A percentile compares a stretch with the other conserved stretches of the same genome.
Evolutionary conservation across 2,113 vertebrate genomes (phyloP).

Genomic region (Morone chrysops): DNA sequence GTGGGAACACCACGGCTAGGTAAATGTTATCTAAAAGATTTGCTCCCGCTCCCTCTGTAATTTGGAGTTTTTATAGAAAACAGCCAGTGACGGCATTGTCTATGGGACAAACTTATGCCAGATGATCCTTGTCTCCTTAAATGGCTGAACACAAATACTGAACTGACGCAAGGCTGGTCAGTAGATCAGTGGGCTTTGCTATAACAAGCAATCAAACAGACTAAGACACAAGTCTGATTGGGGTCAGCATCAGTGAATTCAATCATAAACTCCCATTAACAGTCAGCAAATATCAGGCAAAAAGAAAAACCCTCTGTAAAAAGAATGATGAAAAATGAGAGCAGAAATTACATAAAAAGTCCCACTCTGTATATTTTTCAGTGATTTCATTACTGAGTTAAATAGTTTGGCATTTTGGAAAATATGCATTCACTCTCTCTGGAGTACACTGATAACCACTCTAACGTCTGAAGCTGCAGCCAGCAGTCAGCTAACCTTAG

Average conservation of each 20-base stretch:
- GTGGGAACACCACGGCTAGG: constrained; percentile 21
- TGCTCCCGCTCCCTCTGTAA: constrained; percentile 2
- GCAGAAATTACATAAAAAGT: too few species aligned
- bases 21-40: constrained; percentile 49
- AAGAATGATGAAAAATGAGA: not conserved
- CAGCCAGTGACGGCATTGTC: constrained; percentile 39
- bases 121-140: constrained; percentile 22
- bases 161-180: constrained; percentile 18
- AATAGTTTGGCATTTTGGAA: not conserved
- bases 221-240: constrained; percentile 54
- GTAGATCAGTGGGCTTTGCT: constrained; percentile 23
- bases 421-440: not conserved
- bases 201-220: constrained; percentile 57
- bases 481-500: not conserved
- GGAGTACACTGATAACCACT: too few species aligned
- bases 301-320: not conserved
- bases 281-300: constrained; percentile 8
- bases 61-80: constrained; percentile 38
- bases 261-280: constrained; percentile 33
- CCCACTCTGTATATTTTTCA: too few species aligned
- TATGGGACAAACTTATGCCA: constrained; percentile 1
- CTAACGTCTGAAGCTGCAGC: not conserved
- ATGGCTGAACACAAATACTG: not conserved
- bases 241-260: constrained; percentile 46
- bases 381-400: not conserved